A percentile compares a stretch with the other conserved stretches of the same genome.
These are phyloP conservation scores for Tipula helvola DNA, from an alignment of 2,888 invertebrate genomes.

Conservation along the genomic window DNA sequence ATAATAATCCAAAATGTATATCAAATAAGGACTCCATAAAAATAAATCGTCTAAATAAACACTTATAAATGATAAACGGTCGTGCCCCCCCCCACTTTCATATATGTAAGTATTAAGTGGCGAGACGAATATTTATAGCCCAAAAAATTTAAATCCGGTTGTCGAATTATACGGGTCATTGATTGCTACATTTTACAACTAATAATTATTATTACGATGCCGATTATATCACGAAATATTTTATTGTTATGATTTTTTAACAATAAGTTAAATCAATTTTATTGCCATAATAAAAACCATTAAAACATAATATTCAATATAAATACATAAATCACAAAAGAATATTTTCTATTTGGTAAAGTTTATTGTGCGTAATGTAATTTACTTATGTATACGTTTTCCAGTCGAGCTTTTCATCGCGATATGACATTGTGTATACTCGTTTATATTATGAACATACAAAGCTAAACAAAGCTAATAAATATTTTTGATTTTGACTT, in stretches of 20 bases:
- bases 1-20: background rate
- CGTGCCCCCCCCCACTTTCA: background rate
- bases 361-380: background rate
- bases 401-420: background rate
- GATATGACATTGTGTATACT: background rate
- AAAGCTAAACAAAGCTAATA: background rate
- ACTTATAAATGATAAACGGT: background rate
- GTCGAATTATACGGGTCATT: background rate
- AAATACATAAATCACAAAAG: background rate
- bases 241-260: background rate
- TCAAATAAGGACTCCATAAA: background rate
- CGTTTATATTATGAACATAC: background rate
- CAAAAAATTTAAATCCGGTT: background rate
- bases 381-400: background rate
- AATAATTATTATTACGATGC: background rate
- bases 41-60: background rate
- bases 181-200: background rate
- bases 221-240: background rate
- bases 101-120: background rate
- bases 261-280: background rate
- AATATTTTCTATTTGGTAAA: background rate
- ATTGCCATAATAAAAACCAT: background rate
- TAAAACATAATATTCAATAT: background rate
- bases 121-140: background rate
- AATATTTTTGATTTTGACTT: background rate